Evolutionary conservation across 2,113 vertebrate genomes (phyloP).

Genomic region (Trinectes maculatus): DNA sequence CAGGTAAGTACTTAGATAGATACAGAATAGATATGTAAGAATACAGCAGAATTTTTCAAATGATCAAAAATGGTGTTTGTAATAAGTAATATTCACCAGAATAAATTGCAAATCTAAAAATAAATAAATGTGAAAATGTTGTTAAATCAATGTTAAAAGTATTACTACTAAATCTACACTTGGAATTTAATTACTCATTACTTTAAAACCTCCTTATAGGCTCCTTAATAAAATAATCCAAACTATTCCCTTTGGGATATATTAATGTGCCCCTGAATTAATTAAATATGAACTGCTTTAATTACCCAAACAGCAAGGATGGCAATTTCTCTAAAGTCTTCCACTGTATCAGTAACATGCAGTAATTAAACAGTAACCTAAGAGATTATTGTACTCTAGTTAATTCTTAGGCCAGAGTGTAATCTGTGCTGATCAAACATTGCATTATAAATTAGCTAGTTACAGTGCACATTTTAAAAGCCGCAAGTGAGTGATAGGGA

Average conservation of each 20-base stretch:
- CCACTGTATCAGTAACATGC: background rate
- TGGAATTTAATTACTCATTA: conserved; percentile 27
- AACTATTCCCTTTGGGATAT: conserved; percentile 21
- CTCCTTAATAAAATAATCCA: background rate
- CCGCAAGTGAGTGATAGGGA: too few species aligned
- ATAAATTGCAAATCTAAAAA: background rate
- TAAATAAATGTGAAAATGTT: conserved; percentile 12
- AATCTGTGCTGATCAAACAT: too few species aligned
- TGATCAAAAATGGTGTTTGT: too few species aligned
- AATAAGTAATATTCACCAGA: too few species aligned
- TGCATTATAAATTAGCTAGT: too few species aligned
- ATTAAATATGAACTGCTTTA: conserved; percentile 23
- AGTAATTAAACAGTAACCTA: background rate
- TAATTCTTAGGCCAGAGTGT: background rate
- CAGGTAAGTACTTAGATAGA: too few species aligned
- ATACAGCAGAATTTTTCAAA: too few species aligned
- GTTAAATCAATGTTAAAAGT: conserved; percentile 32
- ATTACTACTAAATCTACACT: conserved; percentile 19
- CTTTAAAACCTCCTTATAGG: conserved; percentile 24
- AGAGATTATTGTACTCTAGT: background rate
- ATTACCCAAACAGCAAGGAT: conserved; percentile 13
- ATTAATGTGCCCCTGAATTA: conserved; percentile 18
- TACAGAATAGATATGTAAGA: too few species aligned
- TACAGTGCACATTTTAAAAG: background rate
- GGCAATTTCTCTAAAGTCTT: background rate